A percentile compares a stretch with the other conserved stretches of the same genome.
These are phyloP conservation scores for Acropternis orthonyx DNA, from an alignment of 2,797 vertebrate genomes.

Conservation along the genomic window DNA sequence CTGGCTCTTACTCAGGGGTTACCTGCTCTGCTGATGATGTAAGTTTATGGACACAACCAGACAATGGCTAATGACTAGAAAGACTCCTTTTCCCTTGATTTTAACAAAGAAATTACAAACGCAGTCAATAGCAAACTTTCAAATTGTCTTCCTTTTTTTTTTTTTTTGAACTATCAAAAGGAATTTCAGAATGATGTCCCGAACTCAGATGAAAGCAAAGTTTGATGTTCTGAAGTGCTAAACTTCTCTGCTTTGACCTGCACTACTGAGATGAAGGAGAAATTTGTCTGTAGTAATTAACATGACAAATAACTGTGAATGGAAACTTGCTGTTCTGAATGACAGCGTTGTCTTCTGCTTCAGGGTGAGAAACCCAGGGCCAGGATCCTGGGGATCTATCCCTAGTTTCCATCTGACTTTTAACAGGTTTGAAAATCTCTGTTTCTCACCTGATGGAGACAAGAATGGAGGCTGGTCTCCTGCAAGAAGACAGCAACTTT, in stretches of 20 bases:
- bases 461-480: neutral
- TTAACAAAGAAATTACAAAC: constrained; percentile 42
- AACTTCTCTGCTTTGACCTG: constrained; percentile 45
- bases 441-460: constrained; percentile 12
- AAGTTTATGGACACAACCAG: neutral
- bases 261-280: constrained; percentile 26
- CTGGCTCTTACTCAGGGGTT: neutral
- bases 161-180: neutral
- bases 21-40: neutral
- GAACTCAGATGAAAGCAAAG: constrained; percentile 34
- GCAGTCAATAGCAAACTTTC: neutral
- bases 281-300: constrained; percentile 59
- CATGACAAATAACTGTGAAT: constrained; percentile 49
- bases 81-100: neutral
- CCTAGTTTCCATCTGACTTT: neutral
- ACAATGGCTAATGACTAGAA: neutral
- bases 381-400: neutral
- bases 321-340: constrained; percentile 28
- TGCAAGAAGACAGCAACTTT: neutral
- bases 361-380: constrained; percentile 1
- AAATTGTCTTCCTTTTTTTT: neutral
- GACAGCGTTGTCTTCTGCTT: constrained; percentile 35
- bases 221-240: constrained; percentile 55
- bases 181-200: constrained; percentile 39
- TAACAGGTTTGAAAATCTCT: neutral